Percentiles rank a stretch among this genome's conserved stretches.
Evolutionary conservation across 1,140 invertebrate genomes (phyloP).

Genomic region (Drosophila tropicalis): DNA sequence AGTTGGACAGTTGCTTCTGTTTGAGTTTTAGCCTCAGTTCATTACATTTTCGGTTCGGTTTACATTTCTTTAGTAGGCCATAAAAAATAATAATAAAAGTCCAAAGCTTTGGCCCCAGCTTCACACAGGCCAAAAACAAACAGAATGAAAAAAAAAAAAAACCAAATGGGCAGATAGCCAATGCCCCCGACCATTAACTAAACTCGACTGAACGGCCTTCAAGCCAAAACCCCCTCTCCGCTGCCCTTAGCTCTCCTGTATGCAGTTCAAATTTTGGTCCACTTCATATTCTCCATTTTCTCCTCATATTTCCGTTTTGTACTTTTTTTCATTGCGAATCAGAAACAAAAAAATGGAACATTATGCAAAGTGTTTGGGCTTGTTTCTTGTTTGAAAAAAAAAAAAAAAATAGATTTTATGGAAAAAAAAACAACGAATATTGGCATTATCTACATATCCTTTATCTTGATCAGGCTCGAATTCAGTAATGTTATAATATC

Average conservation of each 20-base stretch:
- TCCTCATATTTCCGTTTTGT: too few species aligned
- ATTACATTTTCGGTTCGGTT: constrained; percentile 23
- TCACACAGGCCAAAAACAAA: constrained; percentile 4
- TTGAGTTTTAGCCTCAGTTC: constrained; percentile 20
- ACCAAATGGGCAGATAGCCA: constrained; percentile 5
- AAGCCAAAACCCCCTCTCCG: background rate
- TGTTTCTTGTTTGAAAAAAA: too few species aligned
- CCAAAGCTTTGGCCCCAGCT: constrained; percentile 27
- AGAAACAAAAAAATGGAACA: background rate
- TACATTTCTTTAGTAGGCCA: constrained; percentile 46
- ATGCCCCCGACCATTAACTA: background rate
- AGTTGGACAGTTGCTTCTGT: constrained; percentile 17
- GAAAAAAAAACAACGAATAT: background rate
- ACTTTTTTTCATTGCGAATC: too few species aligned
- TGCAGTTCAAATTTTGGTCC: too few species aligned
- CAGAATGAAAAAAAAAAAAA: background rate
- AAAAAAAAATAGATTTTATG: background rate
- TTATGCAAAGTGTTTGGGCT: constrained; percentile 1
- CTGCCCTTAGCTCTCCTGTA: background rate
- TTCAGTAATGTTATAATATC: too few species aligned
- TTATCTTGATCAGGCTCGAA: too few species aligned
- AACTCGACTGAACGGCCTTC: background rate
- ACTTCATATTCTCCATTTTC: too few species aligned
- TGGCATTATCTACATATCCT: too few species aligned
- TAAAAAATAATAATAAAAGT: constrained; percentile 59